Conservation (phyloP, 2,888 invertebrate genomes). For the Nemapogon koenigi region DNA sequence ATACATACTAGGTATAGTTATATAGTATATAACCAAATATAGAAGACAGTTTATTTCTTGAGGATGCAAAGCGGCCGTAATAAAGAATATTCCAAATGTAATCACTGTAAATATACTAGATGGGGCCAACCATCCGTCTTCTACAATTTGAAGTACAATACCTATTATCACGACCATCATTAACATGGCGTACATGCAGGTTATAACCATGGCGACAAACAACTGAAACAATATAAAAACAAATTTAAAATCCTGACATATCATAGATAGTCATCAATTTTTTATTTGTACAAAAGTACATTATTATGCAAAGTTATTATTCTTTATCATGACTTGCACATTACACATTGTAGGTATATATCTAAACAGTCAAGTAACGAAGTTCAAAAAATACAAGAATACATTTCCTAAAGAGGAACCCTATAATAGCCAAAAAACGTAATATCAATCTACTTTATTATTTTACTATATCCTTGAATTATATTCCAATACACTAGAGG, state of each 20-base stretch:
- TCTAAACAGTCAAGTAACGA: no score
- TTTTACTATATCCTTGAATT: no score
- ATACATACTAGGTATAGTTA: slow-evolving; percentile 95
- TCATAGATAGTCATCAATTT: not conserved
- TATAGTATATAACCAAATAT: slow-evolving; percentile 43
- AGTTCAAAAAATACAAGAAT: no score
- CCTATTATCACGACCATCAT: slow-evolving; percentile 90
- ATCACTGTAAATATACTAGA: slow-evolving; percentile 84
- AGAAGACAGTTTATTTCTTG: slow-evolving; percentile 77
- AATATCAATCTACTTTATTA: no score
- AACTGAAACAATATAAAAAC: slow-evolving; percentile 53
- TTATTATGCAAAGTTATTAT: no score
- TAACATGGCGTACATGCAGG: slow-evolving; percentile 79
- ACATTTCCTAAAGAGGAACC: no score
- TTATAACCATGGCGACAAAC: slow-evolving; percentile 75
- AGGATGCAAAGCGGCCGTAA: slow-evolving; percentile 78
- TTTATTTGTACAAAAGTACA: no score
- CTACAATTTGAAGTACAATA: slow-evolving; percentile 76
- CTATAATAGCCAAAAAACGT: no score
- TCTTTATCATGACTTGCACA: no score
- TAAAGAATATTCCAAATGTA: slow-evolving; percentile 71
- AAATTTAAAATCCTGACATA: not conserved
- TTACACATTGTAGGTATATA: no score
- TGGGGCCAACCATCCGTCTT: slow-evolving; percentile 82
- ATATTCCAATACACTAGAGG: no score